phyloP scores from a whole-genome alignment of 1,140 invertebrate species.

The Euura saliciscinereae region DNA sequence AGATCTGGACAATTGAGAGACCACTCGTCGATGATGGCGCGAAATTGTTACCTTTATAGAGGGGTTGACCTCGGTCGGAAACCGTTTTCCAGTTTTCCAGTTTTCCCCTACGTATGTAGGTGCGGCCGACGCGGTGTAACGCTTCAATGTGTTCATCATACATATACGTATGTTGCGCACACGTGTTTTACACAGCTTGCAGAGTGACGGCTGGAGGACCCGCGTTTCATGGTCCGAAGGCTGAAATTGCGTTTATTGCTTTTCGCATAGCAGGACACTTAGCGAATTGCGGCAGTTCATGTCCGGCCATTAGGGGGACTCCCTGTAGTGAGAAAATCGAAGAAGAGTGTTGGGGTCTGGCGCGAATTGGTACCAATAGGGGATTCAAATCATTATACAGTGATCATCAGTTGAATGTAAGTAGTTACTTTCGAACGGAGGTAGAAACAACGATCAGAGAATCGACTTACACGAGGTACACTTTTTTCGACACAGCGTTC shows the following conservation, averaged over 20 bases:
- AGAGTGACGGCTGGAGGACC: neutral
- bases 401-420: too few species aligned
- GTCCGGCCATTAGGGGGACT: neutral
- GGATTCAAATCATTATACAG: neutral
- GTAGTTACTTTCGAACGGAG: too few species aligned
- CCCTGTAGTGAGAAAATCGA: neutral
- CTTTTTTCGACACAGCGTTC: too few species aligned
- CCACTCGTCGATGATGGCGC: neutral
- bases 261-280: conserved; percentile 6
- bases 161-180: too few species aligned
- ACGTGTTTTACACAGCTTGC: neutral
- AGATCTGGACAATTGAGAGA: neutral
- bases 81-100: neutral
- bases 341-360: neutral
- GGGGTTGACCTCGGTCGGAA: neutral
- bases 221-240: neutral
- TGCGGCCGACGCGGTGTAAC: too few species aligned
- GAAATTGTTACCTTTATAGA: neutral
- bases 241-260: neutral
- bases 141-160: too few species aligned
- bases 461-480: too few species aligned
- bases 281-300: conserved; percentile 1
- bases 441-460: too few species aligned
- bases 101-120: neutral
- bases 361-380: neutral